Evolutionary conservation across 1,140 invertebrate genomes (phyloP).

Genomic region (Brachystomella parvula): DNA sequence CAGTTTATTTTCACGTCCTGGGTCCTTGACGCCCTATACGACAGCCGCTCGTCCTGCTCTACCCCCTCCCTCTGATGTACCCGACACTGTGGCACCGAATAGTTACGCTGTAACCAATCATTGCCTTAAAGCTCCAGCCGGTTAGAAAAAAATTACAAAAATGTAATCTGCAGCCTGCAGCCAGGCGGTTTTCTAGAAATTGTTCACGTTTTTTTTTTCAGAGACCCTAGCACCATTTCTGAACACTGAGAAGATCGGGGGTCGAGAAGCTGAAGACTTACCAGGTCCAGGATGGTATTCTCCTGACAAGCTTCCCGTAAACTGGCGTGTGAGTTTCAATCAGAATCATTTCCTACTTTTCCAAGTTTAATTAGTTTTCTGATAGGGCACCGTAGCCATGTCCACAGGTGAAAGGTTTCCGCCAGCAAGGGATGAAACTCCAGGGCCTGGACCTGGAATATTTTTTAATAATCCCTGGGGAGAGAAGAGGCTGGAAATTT

Average conservation of each 20-base stretch:
- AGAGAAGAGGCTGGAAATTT: not conserved
- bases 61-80: conserved; percentile 8
- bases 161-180: not conserved
- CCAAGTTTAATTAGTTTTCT: not conserved
- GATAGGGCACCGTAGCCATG: conserved; percentile 18
- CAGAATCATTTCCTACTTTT: not conserved
- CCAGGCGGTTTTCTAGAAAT: not conserved
- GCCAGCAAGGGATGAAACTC: not conserved
- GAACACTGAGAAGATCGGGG: too few species aligned
- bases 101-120: conserved; percentile 19
- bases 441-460: conserved; percentile 15
- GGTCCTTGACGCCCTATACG: conserved; percentile 26
- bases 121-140: not conserved
- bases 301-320: conserved; percentile 15
- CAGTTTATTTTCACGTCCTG: conserved; percentile 19
- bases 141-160: conserved; percentile 1
- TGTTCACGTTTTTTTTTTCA: not conserved
- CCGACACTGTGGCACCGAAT: conserved; percentile 17
- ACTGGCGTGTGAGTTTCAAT: conserved; percentile 17
- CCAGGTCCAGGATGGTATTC: conserved; percentile 29
- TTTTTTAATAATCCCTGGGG: conserved; percentile 19
- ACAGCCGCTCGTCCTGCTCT: conserved; percentile 14
- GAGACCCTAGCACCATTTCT: not conserved
- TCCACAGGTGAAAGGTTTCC: conserved; percentile 8
- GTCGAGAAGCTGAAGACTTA: too few species aligned